A percentile compares a stretch with the other conserved stretches of the same genome.
Evolutionary conservation across 1,140 invertebrate genomes (phyloP).

Genomic region (Agrilus planipennis): DNA sequence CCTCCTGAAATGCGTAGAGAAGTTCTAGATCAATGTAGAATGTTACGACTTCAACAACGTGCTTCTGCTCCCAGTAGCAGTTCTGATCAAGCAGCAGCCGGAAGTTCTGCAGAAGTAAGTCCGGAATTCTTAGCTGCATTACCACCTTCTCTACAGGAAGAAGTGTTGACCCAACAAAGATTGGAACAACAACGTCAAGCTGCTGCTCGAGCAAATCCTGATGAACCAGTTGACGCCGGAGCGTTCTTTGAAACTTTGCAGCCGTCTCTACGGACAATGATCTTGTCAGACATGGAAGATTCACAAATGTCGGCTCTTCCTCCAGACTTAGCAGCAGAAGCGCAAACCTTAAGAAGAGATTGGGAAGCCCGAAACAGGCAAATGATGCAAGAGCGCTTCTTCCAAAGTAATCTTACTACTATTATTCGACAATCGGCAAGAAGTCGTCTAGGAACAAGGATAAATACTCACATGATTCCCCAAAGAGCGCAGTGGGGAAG

Average conservation of each 20-base stretch:
- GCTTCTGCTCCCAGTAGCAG: constrained; percentile 30
- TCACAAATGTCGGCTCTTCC: constrained; percentile 80
- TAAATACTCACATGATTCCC: constrained; percentile 13
- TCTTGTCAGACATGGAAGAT: constrained; percentile 86
- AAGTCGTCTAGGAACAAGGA: constrained; percentile 24
- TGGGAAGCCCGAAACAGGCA: constrained; percentile 71
- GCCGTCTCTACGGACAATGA: constrained; percentile 71
- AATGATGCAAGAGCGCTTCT: constrained; percentile 53
- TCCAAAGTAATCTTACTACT: constrained; percentile 47
- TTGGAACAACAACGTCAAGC: constrained; percentile 71
- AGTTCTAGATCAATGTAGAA: constrained; percentile 43
- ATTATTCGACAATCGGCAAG: constrained; percentile 44
- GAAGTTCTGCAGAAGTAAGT: constrained; percentile 59
- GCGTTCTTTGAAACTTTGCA: constrained; percentile 81
- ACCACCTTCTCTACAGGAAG: constrained; percentile 83
- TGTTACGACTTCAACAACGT: constrained; percentile 47
- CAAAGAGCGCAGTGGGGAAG: constrained; percentile 22
- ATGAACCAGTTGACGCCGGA: constrained; percentile 75
- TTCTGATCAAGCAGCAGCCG: constrained; percentile 11
- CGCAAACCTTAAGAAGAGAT: constrained; percentile 67
- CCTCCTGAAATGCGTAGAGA: constrained; percentile 87
- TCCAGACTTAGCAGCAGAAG: constrained; percentile 76
- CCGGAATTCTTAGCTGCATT: constrained; percentile 85
- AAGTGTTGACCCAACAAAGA: constrained; percentile 76
- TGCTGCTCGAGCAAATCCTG: constrained; percentile 60